These are phyloP conservation scores for Erythrolamprus reginae DNA, from an alignment of 2,113 vertebrate genomes.

Conservation along the genomic window DNA sequence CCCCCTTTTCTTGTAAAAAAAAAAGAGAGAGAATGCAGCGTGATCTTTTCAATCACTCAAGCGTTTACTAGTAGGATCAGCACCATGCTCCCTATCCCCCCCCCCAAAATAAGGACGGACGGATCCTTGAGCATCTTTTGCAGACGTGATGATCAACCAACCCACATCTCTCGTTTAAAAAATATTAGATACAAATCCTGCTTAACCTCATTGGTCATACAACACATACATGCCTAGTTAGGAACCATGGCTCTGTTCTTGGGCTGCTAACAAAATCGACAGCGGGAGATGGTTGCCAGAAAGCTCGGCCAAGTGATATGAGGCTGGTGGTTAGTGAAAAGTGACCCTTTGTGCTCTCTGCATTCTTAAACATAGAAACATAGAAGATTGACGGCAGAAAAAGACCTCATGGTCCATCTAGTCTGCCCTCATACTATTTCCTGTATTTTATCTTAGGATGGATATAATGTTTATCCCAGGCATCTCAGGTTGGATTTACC, in stretches of 20 bases:
- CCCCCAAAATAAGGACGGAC: not conserved
- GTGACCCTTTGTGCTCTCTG: not conserved
- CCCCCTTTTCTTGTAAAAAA: too few relatives aligned
- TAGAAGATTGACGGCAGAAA: too few relatives aligned
- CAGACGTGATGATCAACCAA: not conserved
- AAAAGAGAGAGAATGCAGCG: not conserved
- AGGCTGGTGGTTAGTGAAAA: not conserved
- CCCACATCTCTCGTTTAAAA: not conserved
- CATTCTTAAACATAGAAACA: too few relatives aligned
- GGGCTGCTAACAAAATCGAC: not conserved
- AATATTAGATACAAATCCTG: not conserved
- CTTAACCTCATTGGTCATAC: fast-evolving
- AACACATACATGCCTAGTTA: not conserved
- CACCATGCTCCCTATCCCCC: not conserved
- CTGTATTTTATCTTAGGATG: too few relatives aligned
- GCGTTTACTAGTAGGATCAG: not conserved
- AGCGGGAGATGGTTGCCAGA: not conserved
- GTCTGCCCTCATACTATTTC: too few relatives aligned
- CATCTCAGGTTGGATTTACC: too few relatives aligned
- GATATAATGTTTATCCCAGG: too few relatives aligned
- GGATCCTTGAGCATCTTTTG: not conserved
- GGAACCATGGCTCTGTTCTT: not conserved
- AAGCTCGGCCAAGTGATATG: too few relatives aligned
- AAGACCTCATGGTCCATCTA: too few relatives aligned
- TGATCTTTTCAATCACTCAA: not conserved